These are phyloP conservation scores for Apodemia mormo DNA, from an alignment of 2,888 invertebrate genomes.

Conservation along the genomic window DNA sequence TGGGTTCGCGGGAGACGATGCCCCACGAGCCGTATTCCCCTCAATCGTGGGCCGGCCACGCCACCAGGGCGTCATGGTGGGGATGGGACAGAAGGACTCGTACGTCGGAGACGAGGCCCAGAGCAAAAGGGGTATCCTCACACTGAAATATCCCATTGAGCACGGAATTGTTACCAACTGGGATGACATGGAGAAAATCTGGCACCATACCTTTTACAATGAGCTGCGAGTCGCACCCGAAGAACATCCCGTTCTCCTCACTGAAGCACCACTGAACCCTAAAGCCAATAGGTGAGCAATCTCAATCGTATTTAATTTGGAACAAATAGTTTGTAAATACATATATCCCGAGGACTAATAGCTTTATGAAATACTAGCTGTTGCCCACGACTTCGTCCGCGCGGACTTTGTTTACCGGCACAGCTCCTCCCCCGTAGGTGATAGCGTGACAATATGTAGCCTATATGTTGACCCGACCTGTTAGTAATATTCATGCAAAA, in stretches of 20 bases:
- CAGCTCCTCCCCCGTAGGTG: no score
- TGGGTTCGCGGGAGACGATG: constrained; percentile 97
- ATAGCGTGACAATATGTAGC: no score
- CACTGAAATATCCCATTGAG: constrained; percentile 95
- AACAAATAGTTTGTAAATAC: no score
- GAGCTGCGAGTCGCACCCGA: constrained; percentile 96
- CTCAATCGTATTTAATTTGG: no score
- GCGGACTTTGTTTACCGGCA: no score
- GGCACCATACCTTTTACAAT: constrained; percentile 90
- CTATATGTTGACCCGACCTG: no score
- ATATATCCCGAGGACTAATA: no score
- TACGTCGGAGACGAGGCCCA: constrained; percentile 98
- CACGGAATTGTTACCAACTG: constrained; percentile 99
- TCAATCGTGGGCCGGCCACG: constrained; percentile 96
- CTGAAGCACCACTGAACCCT: constrained; percentile 93
- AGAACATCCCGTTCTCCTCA: constrained; percentile 93
- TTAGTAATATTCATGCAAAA: no score
- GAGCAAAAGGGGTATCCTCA: constrained; percentile 83
- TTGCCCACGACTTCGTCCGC: no score
- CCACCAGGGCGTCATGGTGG: constrained; percentile 97
- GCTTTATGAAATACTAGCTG: no score
- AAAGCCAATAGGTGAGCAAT: constrained; percentile 86
- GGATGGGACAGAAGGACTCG: constrained; percentile 98
- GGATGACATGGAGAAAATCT: constrained; percentile 94
- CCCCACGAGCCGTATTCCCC: constrained; percentile 97